phyloP scores from a whole-genome alignment of 2,797 vertebrate genomes.

The Sardinella longiceps region DNA sequence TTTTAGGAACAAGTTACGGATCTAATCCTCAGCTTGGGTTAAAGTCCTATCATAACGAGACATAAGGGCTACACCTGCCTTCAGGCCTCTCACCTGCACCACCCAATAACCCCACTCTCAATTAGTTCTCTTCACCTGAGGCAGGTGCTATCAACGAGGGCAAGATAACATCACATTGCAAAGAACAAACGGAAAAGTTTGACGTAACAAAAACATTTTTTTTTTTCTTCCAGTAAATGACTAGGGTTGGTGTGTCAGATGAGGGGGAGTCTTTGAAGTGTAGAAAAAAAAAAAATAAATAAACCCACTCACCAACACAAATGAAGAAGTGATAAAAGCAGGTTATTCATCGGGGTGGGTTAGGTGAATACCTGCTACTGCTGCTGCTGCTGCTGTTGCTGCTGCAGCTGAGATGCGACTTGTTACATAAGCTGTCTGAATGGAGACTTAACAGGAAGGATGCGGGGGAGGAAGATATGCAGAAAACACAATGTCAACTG shows the following conservation, averaged over 20 bases:
- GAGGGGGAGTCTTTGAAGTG: constrained; percentile 6
- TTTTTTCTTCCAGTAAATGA: neutral
- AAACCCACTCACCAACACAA: neutral
- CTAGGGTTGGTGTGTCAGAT: neutral
- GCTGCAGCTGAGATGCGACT: neutral
- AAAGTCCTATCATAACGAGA: neutral
- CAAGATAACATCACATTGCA: neutral
- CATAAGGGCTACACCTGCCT: constrained; percentile 27
- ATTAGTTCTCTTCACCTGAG: constrained; percentile 45
- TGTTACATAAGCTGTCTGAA: neutral
- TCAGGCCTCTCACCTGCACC: constrained; percentile 21
- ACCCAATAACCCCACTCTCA: constrained; percentile 43
- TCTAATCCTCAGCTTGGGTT: neutral
- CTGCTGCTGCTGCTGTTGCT: no score
- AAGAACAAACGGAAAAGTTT: neutral
- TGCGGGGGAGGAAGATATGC: constrained; percentile 6
- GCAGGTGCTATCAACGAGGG: constrained; percentile 42
- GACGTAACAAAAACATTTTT: neutral
- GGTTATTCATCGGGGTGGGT: neutral
- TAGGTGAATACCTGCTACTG: constrained; percentile 6
- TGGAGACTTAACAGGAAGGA: neutral
- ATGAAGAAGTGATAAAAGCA: neutral
- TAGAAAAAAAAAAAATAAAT: neutral
- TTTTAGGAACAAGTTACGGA: neutral
- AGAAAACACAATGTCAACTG: neutral